phyloP scores from a whole-genome alignment of 2,797 vertebrate species.

The Tapera naevia region DNA sequence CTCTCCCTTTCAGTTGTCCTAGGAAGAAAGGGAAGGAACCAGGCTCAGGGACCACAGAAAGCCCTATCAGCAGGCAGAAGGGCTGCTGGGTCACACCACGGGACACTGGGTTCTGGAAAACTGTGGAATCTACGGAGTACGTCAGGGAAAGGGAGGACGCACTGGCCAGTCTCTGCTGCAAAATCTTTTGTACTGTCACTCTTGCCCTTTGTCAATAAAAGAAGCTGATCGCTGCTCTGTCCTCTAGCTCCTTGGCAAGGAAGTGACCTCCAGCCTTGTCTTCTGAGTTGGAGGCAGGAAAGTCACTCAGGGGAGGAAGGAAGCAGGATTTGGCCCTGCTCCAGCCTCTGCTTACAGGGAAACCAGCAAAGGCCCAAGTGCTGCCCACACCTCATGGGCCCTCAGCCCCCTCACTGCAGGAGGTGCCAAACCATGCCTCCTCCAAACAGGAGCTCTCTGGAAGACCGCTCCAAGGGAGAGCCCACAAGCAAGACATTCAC shows the following conservation, averaged over 20 bases:
- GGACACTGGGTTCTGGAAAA: fast-evolving
- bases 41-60: background rate
- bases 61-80: background rate
- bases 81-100: background rate
- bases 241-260: background rate
- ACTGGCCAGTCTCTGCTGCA: fast-evolving
- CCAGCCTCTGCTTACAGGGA: background rate
- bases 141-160: fast-evolving
- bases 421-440: background rate
- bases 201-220: background rate
- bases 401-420: background rate
- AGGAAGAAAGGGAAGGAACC: background rate
- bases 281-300: background rate
- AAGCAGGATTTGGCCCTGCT: background rate
- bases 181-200: background rate
- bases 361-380: background rate
- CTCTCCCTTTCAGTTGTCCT: background rate
- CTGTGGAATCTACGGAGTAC: background rate
- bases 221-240: background rate
- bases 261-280: background rate
- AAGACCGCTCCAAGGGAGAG: background rate
- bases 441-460: fast-evolving
- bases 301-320: fast-evolving
- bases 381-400: background rate
- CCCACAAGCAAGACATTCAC: background rate